Base-by-base conservation (phyloP, 2,797 vertebrate genomes). In the Petrocephalus sullivani region DNA sequence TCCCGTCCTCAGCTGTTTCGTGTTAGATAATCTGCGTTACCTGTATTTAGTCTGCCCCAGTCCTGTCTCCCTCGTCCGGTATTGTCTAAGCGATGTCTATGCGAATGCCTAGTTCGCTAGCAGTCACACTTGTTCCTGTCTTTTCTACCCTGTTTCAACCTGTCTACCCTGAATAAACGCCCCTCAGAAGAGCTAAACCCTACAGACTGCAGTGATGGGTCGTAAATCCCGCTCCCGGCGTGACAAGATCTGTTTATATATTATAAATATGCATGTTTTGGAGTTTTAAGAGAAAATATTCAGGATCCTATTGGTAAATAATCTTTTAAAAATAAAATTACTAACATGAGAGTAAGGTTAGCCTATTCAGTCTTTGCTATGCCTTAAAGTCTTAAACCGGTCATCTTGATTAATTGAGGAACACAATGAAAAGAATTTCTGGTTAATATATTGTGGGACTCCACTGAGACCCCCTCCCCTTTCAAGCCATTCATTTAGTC, bases 341-440 rank as follows among this genome's bases (percentile, higher is more conserved):
- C 71, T 33, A 37, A 78, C 33, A 41, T 37, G 67, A 41, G 33
- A 75, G 3, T 46, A 46, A 78, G 37, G 16, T 46, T 19, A 75
- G 12, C 67, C 67, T 75, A 75, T 41, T 41, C 71, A 78, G 16
- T 78, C 41, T 78, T 78, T 78, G 71, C 41, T 12, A 41, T 75
- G 67, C 37, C 37, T 41, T 41, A 41, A 41, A 75, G 33, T 78
- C 71, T 78, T 78, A 78, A 78, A 46, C 37, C 23, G 33, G 71
- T 41, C 37, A 37, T 78, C 71, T 46, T 78, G 71, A 78, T 46
- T 78, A 78, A 78, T 78, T 78, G 71, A 78, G 71, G 71, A 78
- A 78, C 16, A 83, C 46, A 83, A 83, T 10, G 78, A 83, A 53
- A 53, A 83, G 19, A 83, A 83, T 83, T 49, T 19, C 78, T 83